Conservation (phyloP, 1,140 invertebrate genomes). For the Drosophila serrata region DNA sequence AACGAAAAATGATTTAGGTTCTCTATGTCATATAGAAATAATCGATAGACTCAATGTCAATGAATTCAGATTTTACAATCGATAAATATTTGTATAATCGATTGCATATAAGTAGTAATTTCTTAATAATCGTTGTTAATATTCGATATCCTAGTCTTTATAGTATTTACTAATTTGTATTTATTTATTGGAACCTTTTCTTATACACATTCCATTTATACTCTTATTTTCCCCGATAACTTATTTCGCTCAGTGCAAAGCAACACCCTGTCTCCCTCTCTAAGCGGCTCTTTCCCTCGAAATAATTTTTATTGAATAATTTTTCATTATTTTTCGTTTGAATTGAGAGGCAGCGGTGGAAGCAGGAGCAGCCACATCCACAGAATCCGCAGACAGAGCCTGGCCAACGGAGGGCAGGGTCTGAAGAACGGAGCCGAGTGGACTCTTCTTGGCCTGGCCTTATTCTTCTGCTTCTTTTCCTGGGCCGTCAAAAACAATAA, state of each 20-base stretch:
- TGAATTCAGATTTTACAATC: too few relatives aligned
- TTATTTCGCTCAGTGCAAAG: slow-evolving; percentile 1
- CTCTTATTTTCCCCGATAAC: too few relatives aligned
- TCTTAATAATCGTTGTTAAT: too few relatives aligned
- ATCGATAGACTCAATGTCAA: too few relatives aligned
- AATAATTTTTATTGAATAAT: slow-evolving; percentile 85
- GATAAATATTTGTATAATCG: too few relatives aligned
- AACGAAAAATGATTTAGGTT: not conserved
- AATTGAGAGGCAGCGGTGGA: slow-evolving; percentile 77
- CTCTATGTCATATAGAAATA: not conserved
- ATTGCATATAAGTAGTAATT: too few relatives aligned
- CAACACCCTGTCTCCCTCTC: slow-evolving; percentile 17
- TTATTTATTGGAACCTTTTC: too few relatives aligned
- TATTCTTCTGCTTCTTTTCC: slow-evolving; percentile 20
- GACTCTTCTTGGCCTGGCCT: slow-evolving; percentile 32
- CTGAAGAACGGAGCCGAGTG: slow-evolving; percentile 11
- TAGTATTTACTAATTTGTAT: too few relatives aligned
- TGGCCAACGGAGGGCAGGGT: slow-evolving; percentile 31
- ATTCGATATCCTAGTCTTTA: too few relatives aligned
- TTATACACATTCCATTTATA: too few relatives aligned
- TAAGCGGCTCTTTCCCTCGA: slow-evolving; percentile 48
- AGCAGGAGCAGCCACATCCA: slow-evolving; percentile 55
- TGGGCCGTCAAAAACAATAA: slow-evolving; percentile 84
- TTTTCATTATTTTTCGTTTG: slow-evolving; percentile 85
- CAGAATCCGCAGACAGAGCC: slow-evolving; percentile 31